phyloP scores from a whole-genome alignment of 2,797 vertebrate species.

The Xiphorhynchus erythropygius region DNA sequence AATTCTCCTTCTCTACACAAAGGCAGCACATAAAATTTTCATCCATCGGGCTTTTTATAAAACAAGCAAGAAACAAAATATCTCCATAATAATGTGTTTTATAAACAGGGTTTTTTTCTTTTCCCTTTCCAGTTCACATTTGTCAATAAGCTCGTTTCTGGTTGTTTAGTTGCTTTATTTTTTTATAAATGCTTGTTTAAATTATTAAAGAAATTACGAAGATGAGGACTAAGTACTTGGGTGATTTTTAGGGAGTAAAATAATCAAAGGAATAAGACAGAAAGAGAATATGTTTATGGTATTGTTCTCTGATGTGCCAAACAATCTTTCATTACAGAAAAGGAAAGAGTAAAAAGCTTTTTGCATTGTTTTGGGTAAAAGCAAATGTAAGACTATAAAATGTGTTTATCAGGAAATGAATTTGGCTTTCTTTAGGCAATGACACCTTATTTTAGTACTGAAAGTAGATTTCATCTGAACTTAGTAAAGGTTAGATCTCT shows the following conservation, averaged over 20 bases:
- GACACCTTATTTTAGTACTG: neutral
- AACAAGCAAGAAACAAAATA: constrained; percentile 25
- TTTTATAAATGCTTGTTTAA: neutral
- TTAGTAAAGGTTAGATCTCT: constrained; percentile 82
- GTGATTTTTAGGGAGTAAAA: neutral
- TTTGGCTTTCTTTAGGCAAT: neutral
- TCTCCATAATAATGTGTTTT: neutral
- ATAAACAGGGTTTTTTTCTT: neutral
- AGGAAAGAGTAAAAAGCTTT: neutral
- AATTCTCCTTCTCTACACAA: neutral
- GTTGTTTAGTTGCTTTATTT: constrained; percentile 1
- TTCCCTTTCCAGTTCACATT: neutral
- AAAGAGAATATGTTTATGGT: neutral
- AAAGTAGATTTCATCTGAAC: constrained; percentile 81
- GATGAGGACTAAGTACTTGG: neutral
- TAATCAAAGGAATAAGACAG: neutral
- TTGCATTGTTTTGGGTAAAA: neutral
- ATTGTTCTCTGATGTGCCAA: constrained; percentile 5
- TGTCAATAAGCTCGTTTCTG: neutral
- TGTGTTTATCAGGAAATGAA: neutral
- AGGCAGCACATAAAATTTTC: neutral
- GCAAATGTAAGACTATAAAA: neutral
- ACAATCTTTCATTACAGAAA: neutral
- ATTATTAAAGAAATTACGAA: constrained; percentile 41
- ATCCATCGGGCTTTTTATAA: constrained; percentile 12